Evolutionary conservation across 2,888 invertebrate species (phyloP), one percentile per base, ranked within the genome.

Genomic region (Plagiodera versicolora): DNA sequence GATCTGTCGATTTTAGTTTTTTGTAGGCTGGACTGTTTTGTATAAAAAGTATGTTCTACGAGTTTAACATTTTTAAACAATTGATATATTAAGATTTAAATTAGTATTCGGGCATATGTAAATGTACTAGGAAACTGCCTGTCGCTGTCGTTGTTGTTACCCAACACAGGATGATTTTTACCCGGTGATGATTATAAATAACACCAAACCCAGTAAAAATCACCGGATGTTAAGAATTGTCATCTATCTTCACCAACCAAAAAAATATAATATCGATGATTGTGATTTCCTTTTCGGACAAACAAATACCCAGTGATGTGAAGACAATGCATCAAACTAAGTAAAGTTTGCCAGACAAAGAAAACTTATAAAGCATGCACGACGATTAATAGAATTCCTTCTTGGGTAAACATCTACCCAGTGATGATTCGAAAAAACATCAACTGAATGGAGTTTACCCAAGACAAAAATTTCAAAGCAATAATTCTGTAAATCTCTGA

Each of bases 401-500:
- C 20, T 9, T 64, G 20, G 60, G 61, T 58, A 69, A 69, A 64
- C 64, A 63, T 58, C 49, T 57, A 64, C 69, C 69, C 69, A 69
- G 69, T 69, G 69, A 69, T 69, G 67, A 24, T 11, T 58, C 18
- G 50, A 45, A 60, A 57, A 32, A 62, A 51, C 69, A 68, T 56
- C 66, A 60, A 63, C 71, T 64, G 66, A 59, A 65, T 39, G 55
- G 30, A 60, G 65, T 69, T 63, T 54, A 56, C 59, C 64, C n/a
- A 51, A 55, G 35, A 58, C 49, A 49, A 64, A 57, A 57, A n/a
- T n/a, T n/a, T n/a, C n/a, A n/a, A n/a, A n/a, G n/a, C 79, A 73
- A 72, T 72, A 80, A 79, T 80, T 81, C 80, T 80, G 80, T 78
- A 73, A 66, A 54, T 63, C 66, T 63, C 61, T 54, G 61, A 64